Evolutionary conservation across 2,113 vertebrate genomes (phyloP).

Genomic region (Rhineura floridana): DNA sequence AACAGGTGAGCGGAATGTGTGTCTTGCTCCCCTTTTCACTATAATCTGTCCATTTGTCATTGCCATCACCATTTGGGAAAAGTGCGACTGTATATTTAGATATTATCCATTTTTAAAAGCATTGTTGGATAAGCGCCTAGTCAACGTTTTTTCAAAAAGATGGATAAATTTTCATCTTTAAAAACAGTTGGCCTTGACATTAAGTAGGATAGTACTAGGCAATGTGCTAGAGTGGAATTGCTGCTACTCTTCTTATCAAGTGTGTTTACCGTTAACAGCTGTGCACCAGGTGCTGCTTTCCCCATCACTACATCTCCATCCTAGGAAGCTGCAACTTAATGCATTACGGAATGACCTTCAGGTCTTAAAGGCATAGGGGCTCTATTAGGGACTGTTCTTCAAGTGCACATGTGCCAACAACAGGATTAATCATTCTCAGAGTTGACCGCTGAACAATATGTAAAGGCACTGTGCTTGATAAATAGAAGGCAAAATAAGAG

Average conservation of each 20-base stretch:
- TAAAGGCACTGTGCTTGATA: background rate
- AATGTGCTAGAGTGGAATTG: background rate
- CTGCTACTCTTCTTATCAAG: too few relatives aligned
- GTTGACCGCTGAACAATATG: background rate
- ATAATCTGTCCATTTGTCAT: background rate
- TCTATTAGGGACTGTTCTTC: background rate
- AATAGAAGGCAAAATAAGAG: background rate
- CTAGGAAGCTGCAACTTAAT: background rate
- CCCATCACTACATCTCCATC: background rate
- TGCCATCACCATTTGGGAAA: background rate
- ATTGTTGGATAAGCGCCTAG: constrained; percentile 2
- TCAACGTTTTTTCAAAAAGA: background rate
- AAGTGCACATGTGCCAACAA: background rate
- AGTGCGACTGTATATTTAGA: background rate
- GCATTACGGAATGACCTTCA: background rate
- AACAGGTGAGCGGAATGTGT: background rate
- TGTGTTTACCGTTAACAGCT: background rate
- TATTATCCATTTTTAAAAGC: background rate
- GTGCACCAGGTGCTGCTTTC: background rate
- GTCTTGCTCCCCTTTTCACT: background rate
- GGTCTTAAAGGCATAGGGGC: background rate
- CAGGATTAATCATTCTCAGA: background rate
- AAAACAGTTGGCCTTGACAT: background rate
- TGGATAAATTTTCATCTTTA: background rate
- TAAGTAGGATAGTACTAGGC: background rate